Evolutionary conservation across 1,140 invertebrate genomes (phyloP).

Genomic region (Holotrichia oblita): DNA sequence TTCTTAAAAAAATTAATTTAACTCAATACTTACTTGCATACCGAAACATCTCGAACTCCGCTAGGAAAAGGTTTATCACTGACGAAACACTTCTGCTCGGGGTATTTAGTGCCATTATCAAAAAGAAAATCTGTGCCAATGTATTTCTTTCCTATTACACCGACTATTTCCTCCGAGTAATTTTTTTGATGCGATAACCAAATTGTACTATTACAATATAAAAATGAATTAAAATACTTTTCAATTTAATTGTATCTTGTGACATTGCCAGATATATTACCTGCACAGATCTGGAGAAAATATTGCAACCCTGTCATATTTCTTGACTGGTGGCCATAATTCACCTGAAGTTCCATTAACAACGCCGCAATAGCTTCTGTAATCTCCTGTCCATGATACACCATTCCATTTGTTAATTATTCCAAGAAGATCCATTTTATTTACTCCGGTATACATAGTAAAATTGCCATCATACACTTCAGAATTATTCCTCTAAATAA

Average conservation of each 20-base stretch:
- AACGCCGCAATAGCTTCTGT: slow-evolving; percentile 67
- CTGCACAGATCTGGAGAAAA: slow-evolving; percentile 79
- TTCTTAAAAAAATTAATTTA: background rate
- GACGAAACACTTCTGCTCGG: slow-evolving; percentile 68
- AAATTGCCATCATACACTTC: slow-evolving; percentile 77
- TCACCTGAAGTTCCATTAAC: slow-evolving; percentile 80
- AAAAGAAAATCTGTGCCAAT: slow-evolving; percentile 68
- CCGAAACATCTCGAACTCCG: slow-evolving; percentile 74
- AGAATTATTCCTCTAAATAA: slow-evolving; percentile 74
- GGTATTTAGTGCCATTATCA: slow-evolving; percentile 75
- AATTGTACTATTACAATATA: background rate
- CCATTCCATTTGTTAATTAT: slow-evolving; percentile 74
- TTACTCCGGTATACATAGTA: slow-evolving; percentile 76
- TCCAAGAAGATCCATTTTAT: slow-evolving; percentile 71
- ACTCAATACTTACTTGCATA: slow-evolving; percentile 62
- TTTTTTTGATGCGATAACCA: slow-evolving; percentile 43
- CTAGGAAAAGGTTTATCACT: slow-evolving; percentile 60
- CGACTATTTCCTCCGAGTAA: slow-evolving; percentile 54
- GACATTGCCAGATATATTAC: slow-evolving; percentile 36
- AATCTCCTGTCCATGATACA: slow-evolving; percentile 66
- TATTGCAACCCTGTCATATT: slow-evolving; percentile 66
- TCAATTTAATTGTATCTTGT: no score
- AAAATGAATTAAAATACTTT: background rate
- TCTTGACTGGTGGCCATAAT: slow-evolving; percentile 75
- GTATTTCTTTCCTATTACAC: slow-evolving; percentile 69